phyloP scores from a whole-genome alignment of 2,797 vertebrate genomes.

The Euphonia xanthogaster region DNA sequence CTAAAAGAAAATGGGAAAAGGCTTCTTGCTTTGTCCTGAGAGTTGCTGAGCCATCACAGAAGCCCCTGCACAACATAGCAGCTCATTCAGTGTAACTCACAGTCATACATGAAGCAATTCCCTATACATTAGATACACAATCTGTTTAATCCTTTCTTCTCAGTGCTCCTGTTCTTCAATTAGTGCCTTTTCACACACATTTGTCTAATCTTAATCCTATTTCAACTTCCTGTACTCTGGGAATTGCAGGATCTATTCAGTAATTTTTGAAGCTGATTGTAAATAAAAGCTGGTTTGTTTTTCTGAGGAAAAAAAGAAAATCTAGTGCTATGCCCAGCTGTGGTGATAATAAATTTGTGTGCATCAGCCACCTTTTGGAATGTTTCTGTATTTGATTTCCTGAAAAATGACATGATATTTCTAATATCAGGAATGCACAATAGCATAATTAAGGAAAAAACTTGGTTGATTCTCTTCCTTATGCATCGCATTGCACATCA shows the following conservation, averaged over 20 bases:
- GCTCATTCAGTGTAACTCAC: neutral
- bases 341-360: neutral
- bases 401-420: neutral
- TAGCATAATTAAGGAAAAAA: neutral
- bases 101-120: neutral
- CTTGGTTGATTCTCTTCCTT: neutral
- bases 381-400: neutral
- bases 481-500: neutral
- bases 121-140: neutral
- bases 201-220: neutral
- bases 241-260: neutral
- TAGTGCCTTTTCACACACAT: neutral
- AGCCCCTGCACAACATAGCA: neutral
- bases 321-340: neutral
- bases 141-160: conserved; percentile 27
- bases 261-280: neutral
- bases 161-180: neutral
- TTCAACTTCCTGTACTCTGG: neutral
- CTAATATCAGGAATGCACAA: neutral
- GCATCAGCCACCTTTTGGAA: neutral
- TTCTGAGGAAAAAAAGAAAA: neutral
- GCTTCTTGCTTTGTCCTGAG: neutral
- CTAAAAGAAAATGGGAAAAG: neutral
- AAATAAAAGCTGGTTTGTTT: neutral
- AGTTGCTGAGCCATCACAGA: neutral